Percentiles rank a stretch among this genome's conserved stretches.
phyloP scores from a whole-genome alignment of 2,888 invertebrate genomes.

The Antheraea assamensis region DNA sequence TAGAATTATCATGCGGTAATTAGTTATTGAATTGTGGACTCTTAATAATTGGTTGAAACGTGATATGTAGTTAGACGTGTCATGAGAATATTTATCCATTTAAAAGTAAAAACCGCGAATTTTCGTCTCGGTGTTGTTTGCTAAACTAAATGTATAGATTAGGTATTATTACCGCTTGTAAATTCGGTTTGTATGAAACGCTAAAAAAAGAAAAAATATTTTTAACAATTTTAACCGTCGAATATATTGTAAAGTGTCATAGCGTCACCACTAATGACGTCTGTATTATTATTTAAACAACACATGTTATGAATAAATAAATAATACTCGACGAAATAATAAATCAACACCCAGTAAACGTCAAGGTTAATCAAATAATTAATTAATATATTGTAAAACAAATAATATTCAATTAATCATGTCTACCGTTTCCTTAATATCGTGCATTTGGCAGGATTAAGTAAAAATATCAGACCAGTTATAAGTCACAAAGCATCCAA shows the following conservation, averaged over 20 bases:
- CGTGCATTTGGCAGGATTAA: not conserved
- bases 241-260: slow-evolving; percentile 2
- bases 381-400: slow-evolving; percentile 49
- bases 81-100: too few species aligned
- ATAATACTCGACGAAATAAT: slow-evolving; percentile 14
- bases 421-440: slow-evolving; percentile 18
- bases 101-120: too few species aligned
- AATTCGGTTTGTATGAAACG: too few species aligned
- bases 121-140: too few species aligned
- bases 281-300: slow-evolving; percentile 8
- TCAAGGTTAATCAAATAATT: slow-evolving; percentile 49
- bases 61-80: too few species aligned
- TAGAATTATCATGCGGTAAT: too few species aligned
- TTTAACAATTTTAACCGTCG: not conserved
- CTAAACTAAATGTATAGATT: too few species aligned
- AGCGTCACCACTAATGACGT: slow-evolving; percentile 17
- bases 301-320: slow-evolving; percentile 10
- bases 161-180: too few species aligned
- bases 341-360: slow-evolving; percentile 13
- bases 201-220: too few species aligned
- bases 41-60: too few species aligned
- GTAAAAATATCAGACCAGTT: not conserved
- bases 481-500: not conserved
- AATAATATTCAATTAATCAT: slow-evolving; percentile 40
- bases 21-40: too few species aligned